Base-by-base conservation (phyloP, 2,797 vertebrate genomes). In the Podarcis lilfordi region DNA sequence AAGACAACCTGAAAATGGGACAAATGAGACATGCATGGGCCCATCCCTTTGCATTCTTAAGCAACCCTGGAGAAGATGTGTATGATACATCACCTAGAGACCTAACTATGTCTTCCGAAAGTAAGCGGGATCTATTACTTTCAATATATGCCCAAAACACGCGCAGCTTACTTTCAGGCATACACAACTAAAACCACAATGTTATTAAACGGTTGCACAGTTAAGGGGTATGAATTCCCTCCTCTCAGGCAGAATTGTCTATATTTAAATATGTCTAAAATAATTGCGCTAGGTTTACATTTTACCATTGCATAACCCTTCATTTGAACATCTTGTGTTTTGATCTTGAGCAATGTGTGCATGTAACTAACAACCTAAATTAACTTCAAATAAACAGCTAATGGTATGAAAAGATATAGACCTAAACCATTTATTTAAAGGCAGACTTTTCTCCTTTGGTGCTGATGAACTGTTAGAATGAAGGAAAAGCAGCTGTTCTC, bases 401-500 rank as follows among this genome's bases (percentile, higher is more conserved):
- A 29, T 27, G 25, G 8, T 37, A 80, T 35, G 71, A 89, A 85
- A 82, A 83, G 68, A 50, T 40, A 43, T 45, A 75, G 85, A 86
- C 85, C 68, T 71, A 69, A 25, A 21, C 27, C 29, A 19, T 84
- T 78, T 13, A 82, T 32, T 29, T 5, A 27, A 82, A 88, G 32
- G 55, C 25, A 94, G 76, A 2, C 37, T 0, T 55, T 25, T 37
- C 21, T 88, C 32, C 80, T 81, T 55, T 79, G 40, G 81, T 71
- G 74, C 1, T 15, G n/a, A 82, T 69, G 17, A 87, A 80, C 50
- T 5, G 21, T 17, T 71, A 64, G 4, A 72, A 32, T 64, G 19
- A 5, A 76, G 29, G 43, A 82, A 4, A 55, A 88, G 84, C 79
- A 92, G 64, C 81, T 91, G 84, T 10, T 19, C 13, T 8, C 82